phyloP scores from a whole-genome alignment of 2,113 vertebrate genomes.

The Platysternon megacephalum region DNA sequence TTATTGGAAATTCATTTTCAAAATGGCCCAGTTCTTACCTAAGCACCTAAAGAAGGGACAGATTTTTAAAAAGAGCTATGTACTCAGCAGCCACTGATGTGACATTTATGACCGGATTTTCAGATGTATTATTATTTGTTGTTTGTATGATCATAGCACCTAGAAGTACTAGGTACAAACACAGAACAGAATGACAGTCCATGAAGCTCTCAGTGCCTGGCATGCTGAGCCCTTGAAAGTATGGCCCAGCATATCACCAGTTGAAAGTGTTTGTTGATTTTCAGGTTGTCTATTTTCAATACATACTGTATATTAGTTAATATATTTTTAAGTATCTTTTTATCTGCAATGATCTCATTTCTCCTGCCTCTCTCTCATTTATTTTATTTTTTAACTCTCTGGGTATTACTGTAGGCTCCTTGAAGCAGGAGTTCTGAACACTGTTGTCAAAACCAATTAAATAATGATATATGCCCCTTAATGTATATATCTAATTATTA shows the following conservation, averaged over 20 bases:
- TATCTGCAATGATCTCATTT: too few relatives aligned
- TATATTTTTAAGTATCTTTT: too few relatives aligned
- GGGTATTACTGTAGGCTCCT: not conserved
- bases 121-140: not conserved
- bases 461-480: constrained; percentile 43
- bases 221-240: constrained; percentile 62
- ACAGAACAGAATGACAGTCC: too few relatives aligned
- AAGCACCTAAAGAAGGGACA: not conserved
- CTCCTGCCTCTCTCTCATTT: too few relatives aligned
- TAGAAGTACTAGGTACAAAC: too few relatives aligned
- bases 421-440: not conserved
- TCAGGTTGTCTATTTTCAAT: constrained; percentile 50
- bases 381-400: too few relatives aligned
- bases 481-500: constrained; percentile 39
- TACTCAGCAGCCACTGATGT: not conserved
- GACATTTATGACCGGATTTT: not conserved
- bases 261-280: constrained; percentile 69
- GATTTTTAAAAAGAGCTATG: constrained; percentile 23
- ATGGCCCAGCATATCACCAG: constrained; percentile 58
- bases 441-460: constrained; percentile 35
- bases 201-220: constrained; percentile 41
- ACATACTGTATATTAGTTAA: constrained; percentile 42
- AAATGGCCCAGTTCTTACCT: not conserved
- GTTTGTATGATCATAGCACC: not conserved
- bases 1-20: not conserved